Evolutionary conservation across 2,797 vertebrate species (phyloP).

Genomic region (Coregonus sp.): DNA sequence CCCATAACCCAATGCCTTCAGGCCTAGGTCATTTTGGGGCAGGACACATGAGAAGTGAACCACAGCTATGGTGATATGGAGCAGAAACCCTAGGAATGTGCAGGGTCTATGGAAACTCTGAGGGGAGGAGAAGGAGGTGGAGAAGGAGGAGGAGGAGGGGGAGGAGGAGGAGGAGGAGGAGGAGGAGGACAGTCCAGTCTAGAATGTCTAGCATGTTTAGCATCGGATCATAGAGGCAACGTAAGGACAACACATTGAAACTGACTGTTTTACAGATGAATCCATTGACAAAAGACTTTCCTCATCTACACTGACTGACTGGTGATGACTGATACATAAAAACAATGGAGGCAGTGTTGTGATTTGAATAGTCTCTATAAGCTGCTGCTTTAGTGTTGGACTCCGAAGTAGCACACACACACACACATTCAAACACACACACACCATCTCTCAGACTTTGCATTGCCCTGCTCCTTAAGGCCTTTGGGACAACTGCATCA

Average conservation of each 20-base stretch:
- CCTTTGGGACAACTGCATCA: conserved; percentile 34
- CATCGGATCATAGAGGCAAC: not conserved
- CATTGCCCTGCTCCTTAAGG: too few species aligned
- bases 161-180: not conserved
- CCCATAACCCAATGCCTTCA: conserved; percentile 27
- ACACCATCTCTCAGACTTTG: not conserved
- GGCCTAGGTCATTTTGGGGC: conserved; percentile 13
- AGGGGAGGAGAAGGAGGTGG: too few species aligned
- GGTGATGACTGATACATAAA: not conserved
- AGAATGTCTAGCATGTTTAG: not conserved
- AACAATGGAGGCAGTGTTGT: conserved; percentile 5
- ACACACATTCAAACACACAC: conserved; percentile 7
- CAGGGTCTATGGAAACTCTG: conserved; percentile 2
- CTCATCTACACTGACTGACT: not conserved
- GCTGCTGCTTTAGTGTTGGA: too few species aligned
- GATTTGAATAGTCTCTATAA: too few species aligned
- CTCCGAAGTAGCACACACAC: too few species aligned
- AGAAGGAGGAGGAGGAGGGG: too few species aligned
- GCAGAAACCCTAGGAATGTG: conserved; percentile 5
- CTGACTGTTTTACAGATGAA: not conserved
- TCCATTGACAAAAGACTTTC: not conserved
- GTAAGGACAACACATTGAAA: not conserved
- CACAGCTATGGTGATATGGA: not conserved
- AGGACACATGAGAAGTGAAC: not conserved
- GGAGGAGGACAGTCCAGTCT: not conserved